Base-by-base conservation (phyloP, 2,797 vertebrate genomes). In the Melanitta fusca region DNA sequence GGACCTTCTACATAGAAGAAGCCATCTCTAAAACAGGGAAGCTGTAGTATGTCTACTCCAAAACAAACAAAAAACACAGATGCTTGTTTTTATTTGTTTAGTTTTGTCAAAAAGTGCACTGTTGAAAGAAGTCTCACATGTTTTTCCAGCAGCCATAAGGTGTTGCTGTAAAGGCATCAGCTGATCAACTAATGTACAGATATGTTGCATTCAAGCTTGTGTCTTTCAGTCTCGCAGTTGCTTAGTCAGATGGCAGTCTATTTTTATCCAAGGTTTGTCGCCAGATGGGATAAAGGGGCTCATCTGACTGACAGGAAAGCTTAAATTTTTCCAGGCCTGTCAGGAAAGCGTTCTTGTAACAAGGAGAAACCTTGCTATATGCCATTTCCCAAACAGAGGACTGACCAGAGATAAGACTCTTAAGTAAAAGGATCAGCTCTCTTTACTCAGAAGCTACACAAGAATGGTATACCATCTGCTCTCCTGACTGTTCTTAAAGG, bases 291-390 rank as follows among this genome's bases (percentile, higher is more conserved):
- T 97, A 94, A 97, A 94, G 65, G 54, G 56, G 51, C 86, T 96
- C 92, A 96, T 95, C 89, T 93, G 85, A 94, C 71, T 92, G 89
- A 91, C 85, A 89, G 89, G 93, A 96, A 97, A 96, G 89, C 93
- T 95, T 96, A 87, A 53, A 58, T 86, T 94, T 96, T 96, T 89
- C 71, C 71, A 74, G 82, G 45, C 60, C 54, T 85, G 34, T 58
- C 8, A 1, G 87, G 69, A 93, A 95, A 85, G 69, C 32, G 34
- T 79, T 78, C 83, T 68, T 82, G 22, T 85, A 91, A 51, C 80
- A 61, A 68, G 64, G 89, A 27, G 80, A 86, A 94, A 81, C 32
- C 74, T 89, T 94, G 64, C 75, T 81, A 56, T 68, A 49, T 72
- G 69, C 41, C 32, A 45, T 93, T 96, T 87, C 88, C 86, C 90